These are phyloP conservation scores for Gadopsis marmoratus DNA, from an alignment of 2,797 vertebrate genomes.

Conservation along the genomic window DNA sequence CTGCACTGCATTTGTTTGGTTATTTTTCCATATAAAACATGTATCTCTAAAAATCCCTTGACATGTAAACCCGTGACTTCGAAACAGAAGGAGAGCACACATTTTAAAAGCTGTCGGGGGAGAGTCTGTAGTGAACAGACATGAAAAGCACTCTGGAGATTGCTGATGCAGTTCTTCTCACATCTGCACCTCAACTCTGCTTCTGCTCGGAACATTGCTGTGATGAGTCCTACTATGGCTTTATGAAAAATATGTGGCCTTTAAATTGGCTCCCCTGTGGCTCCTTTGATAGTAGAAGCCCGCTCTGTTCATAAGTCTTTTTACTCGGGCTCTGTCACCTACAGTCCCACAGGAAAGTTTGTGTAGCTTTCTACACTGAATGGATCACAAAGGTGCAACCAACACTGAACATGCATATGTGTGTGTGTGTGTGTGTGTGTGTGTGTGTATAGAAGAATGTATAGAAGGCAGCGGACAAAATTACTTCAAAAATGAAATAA, in stretches of 20 bases:
- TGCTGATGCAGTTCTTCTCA: constrained; percentile 22
- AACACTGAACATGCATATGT: background rate
- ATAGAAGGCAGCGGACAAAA: background rate
- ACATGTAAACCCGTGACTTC: constrained; percentile 52
- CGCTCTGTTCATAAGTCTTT: constrained; percentile 52
- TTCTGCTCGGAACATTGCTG: constrained; percentile 19
- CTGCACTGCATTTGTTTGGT: constrained; percentile 33
- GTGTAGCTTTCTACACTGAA: constrained; percentile 17
- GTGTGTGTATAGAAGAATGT: no score
- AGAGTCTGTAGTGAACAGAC: constrained; percentile 9
- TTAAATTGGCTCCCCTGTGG: constrained; percentile 67
- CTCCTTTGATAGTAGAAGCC: constrained; percentile 38
- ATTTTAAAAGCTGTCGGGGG: constrained; percentile 50
- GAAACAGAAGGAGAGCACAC: constrained; percentile 53
- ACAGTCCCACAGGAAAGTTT: constrained; percentile 35
- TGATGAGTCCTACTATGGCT: constrained; percentile 42
- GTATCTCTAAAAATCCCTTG: constrained; percentile 63
- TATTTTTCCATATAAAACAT: constrained; percentile 58
- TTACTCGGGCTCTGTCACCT: constrained; percentile 31
- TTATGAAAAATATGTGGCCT: constrained; percentile 57
- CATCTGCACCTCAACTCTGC: constrained; percentile 34
- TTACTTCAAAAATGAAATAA: no score
- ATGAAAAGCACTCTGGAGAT: constrained; percentile 19
- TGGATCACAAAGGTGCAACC: constrained; percentile 11
- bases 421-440: background rate